These are phyloP conservation scores for Cerceris rybyensis DNA, from an alignment of 2,888 invertebrate species.

Conservation along the genomic window DNA sequence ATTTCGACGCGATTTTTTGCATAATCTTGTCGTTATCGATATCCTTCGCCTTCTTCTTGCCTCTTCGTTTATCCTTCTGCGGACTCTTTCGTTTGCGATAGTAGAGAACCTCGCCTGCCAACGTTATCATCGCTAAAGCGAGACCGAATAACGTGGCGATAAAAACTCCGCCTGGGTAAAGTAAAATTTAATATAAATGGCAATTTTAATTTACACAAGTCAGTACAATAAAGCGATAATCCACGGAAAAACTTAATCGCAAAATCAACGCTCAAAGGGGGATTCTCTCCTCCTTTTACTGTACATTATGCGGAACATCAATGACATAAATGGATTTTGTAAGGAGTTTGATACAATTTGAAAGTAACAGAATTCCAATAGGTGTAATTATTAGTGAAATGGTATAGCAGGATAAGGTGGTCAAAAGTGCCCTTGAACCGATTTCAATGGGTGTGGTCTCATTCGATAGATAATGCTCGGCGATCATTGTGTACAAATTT, in stretches of 20 bases:
- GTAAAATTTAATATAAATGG: constrained; percentile 14
- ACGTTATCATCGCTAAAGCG: constrained; percentile 91
- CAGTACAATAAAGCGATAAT: neutral
- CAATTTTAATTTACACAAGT: constrained; percentile 84
- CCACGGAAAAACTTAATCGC: neutral
- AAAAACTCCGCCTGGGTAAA: constrained; percentile 90
- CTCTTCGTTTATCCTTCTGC: constrained; percentile 39
- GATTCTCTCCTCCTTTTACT: no score
- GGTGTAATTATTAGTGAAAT: no score
- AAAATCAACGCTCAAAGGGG: neutral
- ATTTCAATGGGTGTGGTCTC: no score
- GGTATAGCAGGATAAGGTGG: no score
- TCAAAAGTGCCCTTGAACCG: no score
- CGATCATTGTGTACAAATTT: no score
- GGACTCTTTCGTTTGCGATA: constrained; percentile 81
- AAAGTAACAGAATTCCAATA: no score
- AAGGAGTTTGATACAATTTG: no score
- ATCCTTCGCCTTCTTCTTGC: constrained; percentile 30
- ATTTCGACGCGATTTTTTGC: constrained; percentile 70
- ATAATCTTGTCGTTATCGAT: constrained; percentile 63
- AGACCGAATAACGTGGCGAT: constrained; percentile 94
- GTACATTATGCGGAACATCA: no score
- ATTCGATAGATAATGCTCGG: no score
- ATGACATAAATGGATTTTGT: no score
- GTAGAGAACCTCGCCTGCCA: constrained; percentile 91